These are phyloP conservation scores for Luffia ferchaultella DNA, from an alignment of 2,888 invertebrate genomes.

Conservation along the genomic window DNA sequence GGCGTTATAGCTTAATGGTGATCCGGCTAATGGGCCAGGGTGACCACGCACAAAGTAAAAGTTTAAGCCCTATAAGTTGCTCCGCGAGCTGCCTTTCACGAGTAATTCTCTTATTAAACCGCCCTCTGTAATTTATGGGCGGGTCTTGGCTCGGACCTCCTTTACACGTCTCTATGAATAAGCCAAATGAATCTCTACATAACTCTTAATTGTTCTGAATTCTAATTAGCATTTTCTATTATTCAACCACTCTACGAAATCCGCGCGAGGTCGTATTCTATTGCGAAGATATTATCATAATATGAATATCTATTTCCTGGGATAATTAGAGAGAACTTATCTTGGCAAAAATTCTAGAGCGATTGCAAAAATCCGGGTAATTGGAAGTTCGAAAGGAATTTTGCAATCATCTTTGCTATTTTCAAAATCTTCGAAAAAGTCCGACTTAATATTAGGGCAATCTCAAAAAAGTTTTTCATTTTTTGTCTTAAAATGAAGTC, in stretches of 20 bases:
- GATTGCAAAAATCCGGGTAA: too few species aligned
- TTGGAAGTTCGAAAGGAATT: too few species aligned
- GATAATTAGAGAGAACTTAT: too few species aligned
- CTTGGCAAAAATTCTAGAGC: too few species aligned
- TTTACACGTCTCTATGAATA: background rate
- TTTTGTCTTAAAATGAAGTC: too few species aligned
- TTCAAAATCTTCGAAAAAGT: too few species aligned
- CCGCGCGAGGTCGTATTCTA: background rate
- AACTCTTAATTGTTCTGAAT: background rate
- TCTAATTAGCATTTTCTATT: background rate
- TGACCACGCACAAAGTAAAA: slow-evolving; percentile 46
- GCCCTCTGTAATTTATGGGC: slow-evolving; percentile 18
- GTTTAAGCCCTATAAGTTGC: slow-evolving; percentile 36
- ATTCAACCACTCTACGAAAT: background rate
- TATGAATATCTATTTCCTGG: too few species aligned
- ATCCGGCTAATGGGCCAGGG: slow-evolving; percentile 40
- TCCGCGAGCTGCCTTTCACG: slow-evolving; percentile 25
- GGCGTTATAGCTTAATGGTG: slow-evolving; percentile 30
- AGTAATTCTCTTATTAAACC: slow-evolving; percentile 14
- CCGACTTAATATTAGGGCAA: too few species aligned
- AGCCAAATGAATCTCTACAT: background rate
- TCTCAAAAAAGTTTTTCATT: too few species aligned
- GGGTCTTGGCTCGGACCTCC: slow-evolving; percentile 75
- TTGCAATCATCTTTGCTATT: too few species aligned
- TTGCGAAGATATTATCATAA: background rate